These are phyloP conservation scores for Nesidiocoris tenuis DNA, from an alignment of 2,888 invertebrate genomes.

Conservation along the genomic window DNA sequence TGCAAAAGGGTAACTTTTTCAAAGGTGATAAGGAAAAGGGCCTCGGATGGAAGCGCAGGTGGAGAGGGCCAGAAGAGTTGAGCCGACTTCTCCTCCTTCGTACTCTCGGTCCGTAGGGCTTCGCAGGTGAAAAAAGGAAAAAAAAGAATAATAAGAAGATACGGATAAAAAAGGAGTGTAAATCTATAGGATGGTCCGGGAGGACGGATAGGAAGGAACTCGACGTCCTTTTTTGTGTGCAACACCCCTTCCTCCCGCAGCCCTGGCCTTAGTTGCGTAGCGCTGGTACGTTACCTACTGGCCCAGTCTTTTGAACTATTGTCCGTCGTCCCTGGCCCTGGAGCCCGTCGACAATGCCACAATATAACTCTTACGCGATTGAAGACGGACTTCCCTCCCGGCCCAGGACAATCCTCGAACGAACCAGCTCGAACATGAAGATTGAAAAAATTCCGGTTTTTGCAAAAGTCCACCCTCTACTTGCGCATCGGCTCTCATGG, in stretches of 20 bases:
- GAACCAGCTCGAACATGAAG: not conserved
- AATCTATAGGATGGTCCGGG: slow-evolving; percentile 21
- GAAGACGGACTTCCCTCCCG: slow-evolving; percentile 26
- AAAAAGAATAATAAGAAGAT: slow-evolving; percentile 34
- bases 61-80: not conserved
- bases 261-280: not conserved
- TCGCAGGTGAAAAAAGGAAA: slow-evolving; percentile 25
- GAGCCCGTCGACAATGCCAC: slow-evolving; percentile 28
- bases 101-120: no score
- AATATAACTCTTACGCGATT: slow-evolving; percentile 36
- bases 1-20: slow-evolving; percentile 25
- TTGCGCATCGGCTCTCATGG: no score
- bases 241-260: slow-evolving; percentile 6
- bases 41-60: not conserved
- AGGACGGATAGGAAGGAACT: slow-evolving; percentile 12
- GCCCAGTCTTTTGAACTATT: slow-evolving; percentile 13
- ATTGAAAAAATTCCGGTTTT: slow-evolving; percentile 34
- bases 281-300: slow-evolving; percentile 28
- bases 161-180: slow-evolving; percentile 17
- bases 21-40: not conserved
- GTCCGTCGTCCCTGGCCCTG: slow-evolving; percentile 14
- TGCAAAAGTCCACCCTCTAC: slow-evolving; percentile 13
- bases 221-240: slow-evolving; percentile 17
- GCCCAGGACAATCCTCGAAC: not conserved
- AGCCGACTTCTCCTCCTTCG: slow-evolving; percentile 9